Percentiles rank a stretch among this genome's conserved stretches.
phyloP scores from a whole-genome alignment of 2,113 vertebrate species.

The Psittacula cyanocephala region DNA sequence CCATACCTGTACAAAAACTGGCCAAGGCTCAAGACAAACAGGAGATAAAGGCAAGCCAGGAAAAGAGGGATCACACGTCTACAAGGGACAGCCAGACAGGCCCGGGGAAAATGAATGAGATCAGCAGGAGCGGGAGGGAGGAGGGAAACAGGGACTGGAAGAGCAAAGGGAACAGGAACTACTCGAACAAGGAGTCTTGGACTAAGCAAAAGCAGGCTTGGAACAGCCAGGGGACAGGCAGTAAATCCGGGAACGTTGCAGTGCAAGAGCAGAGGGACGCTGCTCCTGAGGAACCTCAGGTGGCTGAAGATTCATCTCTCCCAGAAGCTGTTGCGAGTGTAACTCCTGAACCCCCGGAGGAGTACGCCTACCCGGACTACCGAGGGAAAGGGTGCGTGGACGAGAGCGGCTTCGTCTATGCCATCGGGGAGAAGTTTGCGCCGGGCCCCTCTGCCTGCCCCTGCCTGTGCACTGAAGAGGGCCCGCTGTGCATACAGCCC shows the following conservation, averaged over 20 bases:
- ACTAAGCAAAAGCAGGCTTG: conserved; percentile 77
- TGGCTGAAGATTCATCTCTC: conserved; percentile 78
- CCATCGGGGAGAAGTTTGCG: conserved; percentile 94
- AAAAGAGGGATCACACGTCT: conserved; percentile 80
- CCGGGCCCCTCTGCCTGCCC: conserved; percentile 95
- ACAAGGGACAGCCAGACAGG: conserved; percentile 73
- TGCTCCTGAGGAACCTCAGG: conserved; percentile 64
- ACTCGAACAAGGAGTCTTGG: conserved; percentile 73
- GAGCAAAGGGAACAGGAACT: conserved; percentile 75
- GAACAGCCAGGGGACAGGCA: conserved; percentile 69
- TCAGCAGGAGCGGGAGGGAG: conserved; percentile 77
- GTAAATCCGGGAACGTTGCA: conserved; percentile 70
- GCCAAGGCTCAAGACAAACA: conserved; percentile 75
- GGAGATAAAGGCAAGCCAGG: conserved; percentile 76
- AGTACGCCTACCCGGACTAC: conserved; percentile 96
- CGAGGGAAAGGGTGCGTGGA: conserved; percentile 98
- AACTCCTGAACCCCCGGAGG: conserved; percentile 85
- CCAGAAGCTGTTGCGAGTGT: conserved; percentile 72
- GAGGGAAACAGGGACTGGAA: conserved; percentile 76
- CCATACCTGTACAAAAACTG: conserved; percentile 82
- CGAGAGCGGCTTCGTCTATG: conserved; percentile 96
- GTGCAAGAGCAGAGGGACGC: conserved; percentile 76
- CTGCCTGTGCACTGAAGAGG: conserved; percentile 97
- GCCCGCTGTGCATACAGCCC: conserved; percentile 91
- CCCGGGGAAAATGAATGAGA: conserved; percentile 78